Base-by-base conservation (phyloP, 2,113 vertebrate genomes). In the Pseudois nayaur region DNA sequence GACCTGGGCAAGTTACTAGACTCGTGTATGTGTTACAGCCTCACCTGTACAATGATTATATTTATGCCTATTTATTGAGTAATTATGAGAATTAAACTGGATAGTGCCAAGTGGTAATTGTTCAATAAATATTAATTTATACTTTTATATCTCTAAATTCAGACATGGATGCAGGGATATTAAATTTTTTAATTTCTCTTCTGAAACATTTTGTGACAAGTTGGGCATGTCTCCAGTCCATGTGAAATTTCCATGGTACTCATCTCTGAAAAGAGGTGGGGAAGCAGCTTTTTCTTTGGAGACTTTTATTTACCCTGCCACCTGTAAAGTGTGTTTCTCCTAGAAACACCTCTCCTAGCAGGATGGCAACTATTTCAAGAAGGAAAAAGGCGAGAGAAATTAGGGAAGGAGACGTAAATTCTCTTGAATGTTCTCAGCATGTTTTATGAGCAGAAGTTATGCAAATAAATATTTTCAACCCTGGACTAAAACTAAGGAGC, bases 131-230 rank as follows among this genome's bases (percentile, higher is more conserved):
- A 78, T 92, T 97, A 87, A 82, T 64, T 89, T 91, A 43, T 71
- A 87, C 55, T 55, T 83, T 89, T 64, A 27, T 12, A 52, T 96
- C 31, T 92, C 36, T 94, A 40, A 79, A 76, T 76, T 29, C 45
- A 93, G 31, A 27, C 91, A 78, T 48, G 3, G 81, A 25, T 82
- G 16, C n/a, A 50, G 3, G 64, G 33, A 40, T 92, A 71, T 76
- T 96, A 90, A 67, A 48, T 97, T 94, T 91, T 96, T 50, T 78
- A 74, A 91, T 93, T 97, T 43, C 2, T 88, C 48, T 57, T 94
- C 52, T 93, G 88, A 96, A 97, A 57, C 43, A 88, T 89, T 89
- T 95, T 83, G 82, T 48, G n/a, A 89, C 23, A 81, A 82, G 27
- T 55, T 87, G 14, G 36, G 33, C 17, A 48, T 82, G 17, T 54